phyloP scores from a whole-genome alignment of 2,113 vertebrate genomes.

The Alethe diademata region DNA sequence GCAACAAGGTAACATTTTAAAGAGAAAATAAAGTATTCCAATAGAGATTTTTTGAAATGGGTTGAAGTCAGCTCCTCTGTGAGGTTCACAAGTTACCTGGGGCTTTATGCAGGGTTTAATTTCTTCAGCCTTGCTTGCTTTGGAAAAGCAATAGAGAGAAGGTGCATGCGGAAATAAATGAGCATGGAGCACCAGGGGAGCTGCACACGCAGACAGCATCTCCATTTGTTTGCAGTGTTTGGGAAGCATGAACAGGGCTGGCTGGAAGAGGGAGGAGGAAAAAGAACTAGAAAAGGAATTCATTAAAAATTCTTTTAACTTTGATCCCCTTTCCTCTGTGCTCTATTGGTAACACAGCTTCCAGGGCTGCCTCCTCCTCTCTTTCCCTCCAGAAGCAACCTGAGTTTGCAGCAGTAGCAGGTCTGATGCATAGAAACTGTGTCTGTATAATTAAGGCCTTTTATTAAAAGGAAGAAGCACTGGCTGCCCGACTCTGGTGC shows the following conservation, averaged over 20 bases:
- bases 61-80: neutral
- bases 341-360: neutral
- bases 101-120: neutral
- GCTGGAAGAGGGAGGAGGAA: neutral
- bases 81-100: neutral
- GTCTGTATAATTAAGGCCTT: slow-evolving; percentile 5
- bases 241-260: neutral
- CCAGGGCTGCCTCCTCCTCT: neutral
- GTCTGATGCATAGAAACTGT: neutral
- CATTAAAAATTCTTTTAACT: neutral
- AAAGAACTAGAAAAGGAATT: slow-evolving; percentile 17
- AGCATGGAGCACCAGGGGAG: neutral
- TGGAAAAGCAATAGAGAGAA: neutral
- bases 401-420: neutral
- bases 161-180: neutral
- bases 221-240: neutral
- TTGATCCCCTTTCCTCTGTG: neutral
- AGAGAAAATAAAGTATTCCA: neutral
- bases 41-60: neutral
- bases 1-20: neutral
- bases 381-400: neutral
- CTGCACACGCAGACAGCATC: neutral
- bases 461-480: neutral
- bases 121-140: neutral
- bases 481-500: neutral